Conservation (phyloP, 2,113 vertebrate genomes). For the Callospermophilus lateralis region DNA sequence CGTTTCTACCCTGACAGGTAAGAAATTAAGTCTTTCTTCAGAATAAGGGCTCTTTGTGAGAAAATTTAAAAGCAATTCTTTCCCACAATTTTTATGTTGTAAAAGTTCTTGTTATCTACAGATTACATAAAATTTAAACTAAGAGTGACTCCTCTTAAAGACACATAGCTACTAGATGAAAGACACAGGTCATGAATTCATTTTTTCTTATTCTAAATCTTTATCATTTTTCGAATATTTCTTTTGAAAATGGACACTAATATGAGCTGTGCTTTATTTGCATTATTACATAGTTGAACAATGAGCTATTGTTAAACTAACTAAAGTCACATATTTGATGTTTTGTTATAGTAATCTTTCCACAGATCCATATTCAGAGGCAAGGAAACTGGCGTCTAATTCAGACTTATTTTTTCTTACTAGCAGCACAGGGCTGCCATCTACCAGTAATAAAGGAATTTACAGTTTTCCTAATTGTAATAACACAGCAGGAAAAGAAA, state of each 20-base stretch:
- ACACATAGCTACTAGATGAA: not conserved
- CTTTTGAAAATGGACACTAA: not conserved
- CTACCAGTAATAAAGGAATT: conserved; percentile 56
- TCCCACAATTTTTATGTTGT: not conserved
- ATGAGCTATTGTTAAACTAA: not conserved
- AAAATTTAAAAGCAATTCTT: conserved; percentile 18
- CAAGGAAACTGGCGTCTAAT: not conserved
- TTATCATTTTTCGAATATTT: not conserved
- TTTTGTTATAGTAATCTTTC: not conserved
- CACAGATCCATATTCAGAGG: not conserved
- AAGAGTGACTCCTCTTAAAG: not conserved
- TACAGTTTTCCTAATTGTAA: conserved; percentile 40
- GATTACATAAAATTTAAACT: not conserved
- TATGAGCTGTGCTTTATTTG: not conserved
- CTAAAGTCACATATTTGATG: not conserved
- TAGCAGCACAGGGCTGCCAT: conserved; percentile 67
- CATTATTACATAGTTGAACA: not conserved
- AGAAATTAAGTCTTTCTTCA: conserved; percentile 27
- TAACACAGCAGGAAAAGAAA: not conserved
- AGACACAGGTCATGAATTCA: not conserved
- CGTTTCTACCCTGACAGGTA: not conserved
- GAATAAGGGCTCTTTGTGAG: not conserved
- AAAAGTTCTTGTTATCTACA: not conserved
- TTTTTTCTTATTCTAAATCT: not conserved
- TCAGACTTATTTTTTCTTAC: not conserved